These are phyloP conservation scores for Drosophila murphyi DNA, from an alignment of 1,140 invertebrate genomes.

Conservation along the genomic window DNA sequence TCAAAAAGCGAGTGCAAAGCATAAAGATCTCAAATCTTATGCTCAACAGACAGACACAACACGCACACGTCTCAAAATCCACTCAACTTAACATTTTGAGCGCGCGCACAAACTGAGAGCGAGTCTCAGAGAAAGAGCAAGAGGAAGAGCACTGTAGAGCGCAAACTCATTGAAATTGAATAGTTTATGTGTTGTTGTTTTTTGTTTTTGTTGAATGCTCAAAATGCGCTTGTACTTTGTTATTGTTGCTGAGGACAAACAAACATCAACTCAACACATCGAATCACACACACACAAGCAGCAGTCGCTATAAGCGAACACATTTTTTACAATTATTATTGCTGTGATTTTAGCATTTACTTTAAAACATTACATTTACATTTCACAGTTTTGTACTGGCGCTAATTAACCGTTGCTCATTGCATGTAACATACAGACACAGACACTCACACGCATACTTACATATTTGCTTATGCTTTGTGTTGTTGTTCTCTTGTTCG, in stretches of 20 bases:
- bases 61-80: constrained; percentile 2
- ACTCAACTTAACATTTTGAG: constrained; percentile 14
- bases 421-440: constrained; percentile 28
- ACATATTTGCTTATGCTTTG: constrained; percentile 55
- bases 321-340: constrained; percentile 9
- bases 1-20: neutral
- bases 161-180: constrained; percentile 46
- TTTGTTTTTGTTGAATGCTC: constrained; percentile 21
- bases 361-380: constrained; percentile 11
- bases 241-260: constrained; percentile 40
- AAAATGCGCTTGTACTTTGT: constrained; percentile 38
- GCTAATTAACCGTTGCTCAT: constrained; percentile 51
- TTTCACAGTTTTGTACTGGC: constrained; percentile 27
- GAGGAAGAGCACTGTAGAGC: constrained; percentile 19
- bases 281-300: neutral
- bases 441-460: constrained; percentile 31
- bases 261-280: constrained; percentile 23
- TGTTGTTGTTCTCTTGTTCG: constrained; percentile 56
- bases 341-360: constrained; percentile 15
- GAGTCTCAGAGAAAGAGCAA: neutral
- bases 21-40: constrained; percentile 10
- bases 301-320: constrained; percentile 23
- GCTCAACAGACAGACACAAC: constrained; percentile 4
- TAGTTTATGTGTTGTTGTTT: constrained; percentile 35
- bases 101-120: constrained; percentile 24